Conservation (phyloP, 2,888 invertebrate species). For the Ormia ochracea region DNA sequence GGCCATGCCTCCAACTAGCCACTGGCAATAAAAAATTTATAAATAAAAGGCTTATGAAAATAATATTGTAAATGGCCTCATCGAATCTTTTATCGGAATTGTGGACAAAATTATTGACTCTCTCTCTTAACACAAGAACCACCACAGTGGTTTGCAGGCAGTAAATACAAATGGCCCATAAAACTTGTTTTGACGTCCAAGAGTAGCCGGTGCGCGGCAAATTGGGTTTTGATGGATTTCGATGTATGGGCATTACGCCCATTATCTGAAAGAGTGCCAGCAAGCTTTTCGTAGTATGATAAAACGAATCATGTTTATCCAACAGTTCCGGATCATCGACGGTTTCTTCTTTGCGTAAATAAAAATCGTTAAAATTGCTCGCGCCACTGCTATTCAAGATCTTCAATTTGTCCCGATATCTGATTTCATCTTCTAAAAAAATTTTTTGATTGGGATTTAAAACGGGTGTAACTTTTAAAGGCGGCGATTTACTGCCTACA, state of each 20-base stretch:
- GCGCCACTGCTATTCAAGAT: conserved; percentile 64
- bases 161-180: conserved; percentile 83
- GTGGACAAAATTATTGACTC: conserved; percentile 79
- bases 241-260: conserved; percentile 86
- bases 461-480: conserved; percentile 71
- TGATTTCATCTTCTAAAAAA: conserved; percentile 75
- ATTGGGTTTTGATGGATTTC: conserved; percentile 79
- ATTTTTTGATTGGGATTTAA: conserved; percentile 77
- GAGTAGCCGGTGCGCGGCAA: conserved; percentile 79
- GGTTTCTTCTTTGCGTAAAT: conserved; percentile 77
- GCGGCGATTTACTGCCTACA: conserved; percentile 65
- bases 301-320: conserved; percentile 84
- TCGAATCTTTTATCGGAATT: conserved; percentile 83
- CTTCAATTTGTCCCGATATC: conserved; percentile 72
- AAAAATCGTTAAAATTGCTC: conserved; percentile 68
- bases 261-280: conserved; percentile 85
- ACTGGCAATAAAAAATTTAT: conserved; percentile 84
- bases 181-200: conserved; percentile 82
- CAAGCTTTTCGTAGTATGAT: conserved; percentile 83
- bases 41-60: conserved; percentile 84
- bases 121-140: conserved; percentile 78
- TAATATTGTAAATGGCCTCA: conserved; percentile 85
- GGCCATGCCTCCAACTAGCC: conserved; percentile 84
- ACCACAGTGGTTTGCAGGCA: conserved; percentile 80
- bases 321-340: conserved; percentile 79